Evolutionary conservation across 2,113 vertebrate genomes (phyloP).

Genomic region (Seriola dumerili): DNA sequence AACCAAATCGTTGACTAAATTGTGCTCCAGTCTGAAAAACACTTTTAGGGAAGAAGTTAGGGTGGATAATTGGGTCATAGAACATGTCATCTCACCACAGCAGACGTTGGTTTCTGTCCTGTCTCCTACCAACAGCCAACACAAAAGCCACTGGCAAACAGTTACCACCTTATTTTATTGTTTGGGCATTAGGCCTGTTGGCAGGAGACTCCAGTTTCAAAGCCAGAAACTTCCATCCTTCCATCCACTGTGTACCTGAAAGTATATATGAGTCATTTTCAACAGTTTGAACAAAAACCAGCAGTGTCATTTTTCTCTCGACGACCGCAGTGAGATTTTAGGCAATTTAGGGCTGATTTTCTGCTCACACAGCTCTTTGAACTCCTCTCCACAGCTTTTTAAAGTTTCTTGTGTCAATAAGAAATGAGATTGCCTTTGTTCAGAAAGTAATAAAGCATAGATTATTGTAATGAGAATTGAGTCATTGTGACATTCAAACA

Average conservation of each 20-base stretch:
- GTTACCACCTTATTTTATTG: background rate
- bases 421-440: conserved; percentile 29
- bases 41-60: no score
- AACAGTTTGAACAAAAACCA: background rate
- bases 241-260: no score
- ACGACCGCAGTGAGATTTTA: background rate
- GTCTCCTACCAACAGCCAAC: no score
- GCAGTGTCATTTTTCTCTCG: background rate
- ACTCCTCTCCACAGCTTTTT: conserved; percentile 8
- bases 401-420: conserved; percentile 10
- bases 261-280: background rate
- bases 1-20: no score
- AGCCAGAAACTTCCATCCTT: no score
- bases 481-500: conserved; percentile 18
- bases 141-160: background rate
- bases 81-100: no score
- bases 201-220: background rate
- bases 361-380: background rate
- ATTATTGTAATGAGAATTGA: conserved; percentile 35
- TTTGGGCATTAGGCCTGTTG: background rate
- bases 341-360: background rate
- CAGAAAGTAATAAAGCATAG: conserved; percentile 5
- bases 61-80: no score
- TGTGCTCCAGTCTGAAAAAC: no score
- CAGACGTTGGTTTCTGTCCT: no score